Base-by-base conservation (phyloP, 2,113 vertebrate genomes). In the Pseudois nayaur region DNA sequence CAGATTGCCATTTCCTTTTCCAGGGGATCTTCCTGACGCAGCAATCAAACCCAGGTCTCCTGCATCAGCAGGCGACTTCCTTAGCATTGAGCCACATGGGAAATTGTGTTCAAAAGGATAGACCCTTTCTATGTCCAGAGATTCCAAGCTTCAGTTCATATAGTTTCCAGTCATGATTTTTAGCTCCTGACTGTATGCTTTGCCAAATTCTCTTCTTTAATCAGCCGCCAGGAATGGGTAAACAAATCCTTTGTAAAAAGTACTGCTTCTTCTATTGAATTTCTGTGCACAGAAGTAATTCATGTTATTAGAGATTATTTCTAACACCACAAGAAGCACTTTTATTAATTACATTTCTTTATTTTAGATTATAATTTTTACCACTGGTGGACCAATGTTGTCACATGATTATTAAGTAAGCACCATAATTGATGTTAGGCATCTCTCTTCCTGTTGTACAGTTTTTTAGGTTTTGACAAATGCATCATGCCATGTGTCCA, bases 11-110 rank as follows among this genome's bases (percentile, higher is more conserved):
- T 36, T 71, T 71, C n/a, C n/a, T 71, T 71, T 21, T 71, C 33
- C 8, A 71, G 64, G 17, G 17, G 64, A 67, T 21, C 64, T 67
- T 67, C 64, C 64, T 67, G 64, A 67, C 4, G 0, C 1, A 67
- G 33, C 0, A 0, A 36, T 71, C n/a, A n/a, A 67, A 71, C 64
- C 64, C 64, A 71, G 16, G n/a, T 71, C 64, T 71, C 64, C 64
- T 71, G 64, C n/a, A 36, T 67, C 4, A 19, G 33, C 33, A 36
- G 17, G 64, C 0, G 0, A 0, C 33, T 71, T 71, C 33, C 64
- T 71, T 36, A 71, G 33, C n/a, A 36, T 11, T 71, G 64, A 71
- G 17, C 17, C 64, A 36, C 33, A 10, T 71, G 17, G 33, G n/a
- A 36, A 36, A 21, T 36, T 19, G n/a, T 36, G 17, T 50, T 71